These are phyloP conservation scores for Apteryx mantelli DNA, from an alignment of 2,113 vertebrate genomes.

Conservation along the genomic window DNA sequence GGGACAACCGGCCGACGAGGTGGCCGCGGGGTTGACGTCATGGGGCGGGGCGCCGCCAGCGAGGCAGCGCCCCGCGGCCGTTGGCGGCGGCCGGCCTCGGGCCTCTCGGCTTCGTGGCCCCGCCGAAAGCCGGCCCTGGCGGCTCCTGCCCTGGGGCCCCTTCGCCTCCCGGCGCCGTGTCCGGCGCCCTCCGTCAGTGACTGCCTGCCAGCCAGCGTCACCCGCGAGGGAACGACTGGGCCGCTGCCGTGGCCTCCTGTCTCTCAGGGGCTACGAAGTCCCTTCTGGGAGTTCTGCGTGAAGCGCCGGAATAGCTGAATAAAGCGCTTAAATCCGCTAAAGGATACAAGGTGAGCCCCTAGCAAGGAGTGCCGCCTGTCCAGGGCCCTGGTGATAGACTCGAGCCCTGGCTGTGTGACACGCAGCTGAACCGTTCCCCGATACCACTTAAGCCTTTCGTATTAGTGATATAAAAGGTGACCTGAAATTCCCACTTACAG, in stretches of 20 bases:
- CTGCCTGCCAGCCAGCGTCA: no score
- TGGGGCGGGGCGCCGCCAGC: fast-evolving
- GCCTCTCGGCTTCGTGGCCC: fast-evolving
- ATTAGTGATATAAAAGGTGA: background rate
- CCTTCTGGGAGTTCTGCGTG: fast-evolving
- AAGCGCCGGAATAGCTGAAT: background rate
- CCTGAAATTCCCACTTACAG: background rate
- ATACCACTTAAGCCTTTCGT: fast-evolving
- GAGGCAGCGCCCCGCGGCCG: no score
- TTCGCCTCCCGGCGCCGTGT: fast-evolving
- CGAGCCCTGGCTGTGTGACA: fast-evolving
- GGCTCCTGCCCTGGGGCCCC: background rate
- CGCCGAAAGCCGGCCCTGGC: fast-evolving
- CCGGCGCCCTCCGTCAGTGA: no score
- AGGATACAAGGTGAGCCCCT: fast-evolving
- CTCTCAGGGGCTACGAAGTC: no score
- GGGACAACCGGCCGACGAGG: background rate
- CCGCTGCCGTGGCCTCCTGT: background rate
- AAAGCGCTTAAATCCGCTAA: fast-evolving
- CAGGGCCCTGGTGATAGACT: fast-evolving
- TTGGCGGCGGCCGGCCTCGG: background rate
- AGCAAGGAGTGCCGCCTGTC: no score
- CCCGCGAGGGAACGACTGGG: no score
- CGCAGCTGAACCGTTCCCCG: fast-evolving
- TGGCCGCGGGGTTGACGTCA: background rate